Evolutionary conservation across 2,113 vertebrate species (phyloP), one percentile per base, ranked within the genome.

Genomic region (Lonchura striata): DNA sequence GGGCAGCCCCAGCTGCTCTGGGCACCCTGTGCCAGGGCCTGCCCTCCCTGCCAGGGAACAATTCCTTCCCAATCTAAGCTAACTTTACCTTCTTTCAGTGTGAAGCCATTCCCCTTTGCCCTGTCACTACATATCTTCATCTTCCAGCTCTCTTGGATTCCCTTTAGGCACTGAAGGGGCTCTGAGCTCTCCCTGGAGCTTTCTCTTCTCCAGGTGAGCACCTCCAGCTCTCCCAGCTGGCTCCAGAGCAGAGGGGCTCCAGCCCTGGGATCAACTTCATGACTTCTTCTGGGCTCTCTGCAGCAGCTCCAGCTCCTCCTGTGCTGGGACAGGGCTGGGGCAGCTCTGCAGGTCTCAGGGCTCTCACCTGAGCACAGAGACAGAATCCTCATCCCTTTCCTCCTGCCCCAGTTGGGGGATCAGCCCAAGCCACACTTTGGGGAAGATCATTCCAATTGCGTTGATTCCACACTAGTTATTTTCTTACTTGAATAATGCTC

Each of bases 11-110:
- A 75, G 39, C 53, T 53, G 5, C 24, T 53, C 69, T 89, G 78
- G 28, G 15, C 9, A 65, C 1, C 20, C 41, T 47, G 9, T 6
- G 4, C n/a, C 56, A 70, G 47, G 23, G 23, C 12, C 24, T 70
- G 0, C 3, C 23, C 50, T 25, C 46, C 16, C 13, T 66, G 0
- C 1, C 16, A 68, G 53, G 9, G 4, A 12, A 1, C 1, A n/a
- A n/a, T 39, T 75, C 2, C 23, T n/a, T 2, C 28, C 39, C 5
- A 15, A 4, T 18, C 46, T 1, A 1, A 41, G 6, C 23, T 33
- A 14, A 17, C 9, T 18, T 18, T 10, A 1, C 23, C 18, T 8
- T 52, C 27, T 49, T 6, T 14, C 13, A 30, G 1, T 75, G 2
- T 15, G 1, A 60, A 75, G 7, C 60, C 24, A 30, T 66, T 53